A percentile compares a stretch with the other conserved stretches of the same genome.
Evolutionary conservation across 2,888 invertebrate genomes (phyloP).

Genomic region (Geotrupes spiniger): DNA sequence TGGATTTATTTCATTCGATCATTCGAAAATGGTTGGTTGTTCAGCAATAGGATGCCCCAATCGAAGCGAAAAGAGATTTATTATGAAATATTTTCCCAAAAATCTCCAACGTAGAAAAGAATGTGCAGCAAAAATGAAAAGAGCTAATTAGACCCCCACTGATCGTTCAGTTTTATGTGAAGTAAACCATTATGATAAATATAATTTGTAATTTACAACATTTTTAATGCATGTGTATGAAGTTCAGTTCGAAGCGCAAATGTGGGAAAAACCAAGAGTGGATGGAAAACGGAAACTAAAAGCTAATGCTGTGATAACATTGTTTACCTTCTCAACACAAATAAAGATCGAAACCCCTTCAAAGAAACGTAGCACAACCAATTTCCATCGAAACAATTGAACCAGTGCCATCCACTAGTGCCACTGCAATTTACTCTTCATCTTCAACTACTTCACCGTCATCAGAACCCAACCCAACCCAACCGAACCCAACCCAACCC

Average conservation of each 20-base stretch:
- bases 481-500: too few species aligned
- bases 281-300: constrained; percentile 23
- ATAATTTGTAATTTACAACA: background rate
- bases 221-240: constrained; percentile 5
- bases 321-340: constrained; percentile 7
- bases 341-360: too few species aligned
- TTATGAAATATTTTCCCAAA: constrained; percentile 1
- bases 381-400: too few species aligned
- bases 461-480: too few species aligned
- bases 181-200: background rate
- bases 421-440: too few species aligned
- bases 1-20: too few species aligned
- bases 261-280: constrained; percentile 24
- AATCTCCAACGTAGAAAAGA: constrained; percentile 1
- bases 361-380: too few species aligned
- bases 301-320: constrained; percentile 20
- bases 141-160: constrained; percentile 2
- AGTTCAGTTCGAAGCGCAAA: constrained; percentile 22
- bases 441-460: too few species aligned
- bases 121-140: background rate
- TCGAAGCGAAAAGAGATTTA: background rate
- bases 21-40: constrained; percentile 1
- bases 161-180: constrained; percentile 1
- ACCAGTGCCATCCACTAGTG: too few species aligned
- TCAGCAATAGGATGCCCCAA: constrained; percentile 2